Base-by-base conservation (phyloP, 2,888 invertebrate genomes). In the Monoplex corrugatus region DNA sequence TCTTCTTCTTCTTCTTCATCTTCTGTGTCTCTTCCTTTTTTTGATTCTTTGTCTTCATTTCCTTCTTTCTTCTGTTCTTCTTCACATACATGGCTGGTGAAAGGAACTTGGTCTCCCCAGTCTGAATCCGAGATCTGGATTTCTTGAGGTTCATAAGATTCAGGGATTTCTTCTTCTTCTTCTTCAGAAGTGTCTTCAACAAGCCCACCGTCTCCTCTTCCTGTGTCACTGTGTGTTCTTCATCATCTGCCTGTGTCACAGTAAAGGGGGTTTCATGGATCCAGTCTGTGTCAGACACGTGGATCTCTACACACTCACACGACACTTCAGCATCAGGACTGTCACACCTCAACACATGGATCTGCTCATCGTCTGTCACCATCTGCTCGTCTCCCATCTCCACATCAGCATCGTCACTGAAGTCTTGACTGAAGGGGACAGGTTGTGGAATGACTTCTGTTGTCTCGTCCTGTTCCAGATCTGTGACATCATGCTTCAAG, bases 281-380 rank as follows among this genome's bases (percentile, higher is more conserved):
- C 35, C 75, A 75, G 38, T 75, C 38, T 75, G 35, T 38, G 0
- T 38, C 38, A 75, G 75, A 19, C 0, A 38, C 35, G 23, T 75
- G 38, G 75, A 75, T 68, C 6, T 68, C 68, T 68, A 0, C 6
- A 32, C 23, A 23, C 68, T n/a, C n/a, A n/a, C 32, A 68, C 2
- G 28, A n/a, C 43, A 82, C 44, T 19, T 82, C 82, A 82, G 82
- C 44, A 82, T 82, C 82, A 82, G 82, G 82, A 82, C 82, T 82
- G 82, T 82, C 82, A 44, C 44, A 28, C 32, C 82, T 82, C n/a
- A 35, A 23, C 1, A 44, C 19, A 32, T 35, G 3, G 8, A 44
- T 0, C 2, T 32, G 23, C 3, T 1, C 43, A 6, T 43, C 82
- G 10, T 10, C 28, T 44, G 44, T 16, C 44, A 10, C 8, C 28